Percentiles rank a stretch among this genome's conserved stretches.
These are phyloP conservation scores for Pachycephus smyrnensis DNA, from an alignment of 2,888 invertebrate species.

Conservation along the genomic window DNA sequence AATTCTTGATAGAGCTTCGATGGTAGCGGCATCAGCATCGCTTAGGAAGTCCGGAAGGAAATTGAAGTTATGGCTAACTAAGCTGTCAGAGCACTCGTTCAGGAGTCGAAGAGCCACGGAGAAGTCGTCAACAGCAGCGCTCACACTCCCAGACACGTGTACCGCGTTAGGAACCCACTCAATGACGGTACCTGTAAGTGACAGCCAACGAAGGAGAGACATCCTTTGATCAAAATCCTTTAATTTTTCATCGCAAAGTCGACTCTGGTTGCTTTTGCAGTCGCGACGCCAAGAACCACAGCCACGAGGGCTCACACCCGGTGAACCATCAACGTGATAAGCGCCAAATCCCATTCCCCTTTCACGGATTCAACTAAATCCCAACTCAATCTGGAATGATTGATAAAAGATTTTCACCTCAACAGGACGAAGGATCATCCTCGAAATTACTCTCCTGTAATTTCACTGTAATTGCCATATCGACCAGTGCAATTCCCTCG, in stretches of 20 bases:
- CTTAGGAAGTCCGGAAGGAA: conserved; percentile 25
- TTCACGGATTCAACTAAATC: conserved; percentile 21
- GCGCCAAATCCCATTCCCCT: conserved; percentile 17
- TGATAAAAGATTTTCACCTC: conserved; percentile 4
- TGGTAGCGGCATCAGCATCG: neutral
- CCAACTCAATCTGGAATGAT: conserved; percentile 22
- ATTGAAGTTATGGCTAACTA: conserved; percentile 45
- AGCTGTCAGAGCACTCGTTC: conserved; percentile 32
- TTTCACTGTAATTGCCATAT: neutral
- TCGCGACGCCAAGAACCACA: neutral
- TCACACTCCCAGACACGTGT: conserved; percentile 25
- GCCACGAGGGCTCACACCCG: neutral
- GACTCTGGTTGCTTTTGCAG: conserved; percentile 18
- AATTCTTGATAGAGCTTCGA: neutral
- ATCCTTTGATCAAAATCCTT: conserved; percentile 49
- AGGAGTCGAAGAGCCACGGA: conserved; percentile 12
- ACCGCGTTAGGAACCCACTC: conserved; percentile 21
- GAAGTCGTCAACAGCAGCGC: conserved; percentile 10
- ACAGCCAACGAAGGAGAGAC: conserved; percentile 39
- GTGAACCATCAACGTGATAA: conserved; percentile 2
- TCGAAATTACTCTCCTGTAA: neutral
- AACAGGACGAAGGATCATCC: conserved; percentile 1
- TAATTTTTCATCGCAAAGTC: conserved; percentile 46
- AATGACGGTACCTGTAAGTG: conserved; percentile 40
- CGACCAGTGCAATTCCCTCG: neutral